A percentile compares a stretch with the other conserved stretches of the same genome.
Evolutionary conservation across 2,113 vertebrate species (phyloP).

Genomic region (Oreamnos americanus): DNA sequence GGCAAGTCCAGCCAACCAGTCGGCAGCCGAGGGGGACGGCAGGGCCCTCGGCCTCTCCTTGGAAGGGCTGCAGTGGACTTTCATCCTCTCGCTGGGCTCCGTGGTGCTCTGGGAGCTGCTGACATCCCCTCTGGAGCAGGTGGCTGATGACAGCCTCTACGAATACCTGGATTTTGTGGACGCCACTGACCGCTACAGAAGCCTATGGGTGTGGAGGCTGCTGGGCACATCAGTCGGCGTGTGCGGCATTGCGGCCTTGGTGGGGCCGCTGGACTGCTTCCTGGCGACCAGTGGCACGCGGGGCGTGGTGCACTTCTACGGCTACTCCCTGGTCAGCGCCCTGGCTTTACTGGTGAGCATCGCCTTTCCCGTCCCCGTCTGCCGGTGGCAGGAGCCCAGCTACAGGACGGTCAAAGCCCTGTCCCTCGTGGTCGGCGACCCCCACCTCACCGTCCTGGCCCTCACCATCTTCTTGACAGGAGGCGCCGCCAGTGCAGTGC

Average conservation of each 20-base stretch:
- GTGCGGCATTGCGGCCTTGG: slow-evolving; percentile 78
- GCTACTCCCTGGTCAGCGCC: slow-evolving; percentile 73
- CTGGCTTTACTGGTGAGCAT: slow-evolving; percentile 73
- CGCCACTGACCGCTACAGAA: slow-evolving; percentile 82
- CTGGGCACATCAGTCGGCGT: slow-evolving; percentile 82
- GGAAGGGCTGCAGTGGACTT: slow-evolving; percentile 80
- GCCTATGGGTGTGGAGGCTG: slow-evolving; percentile 81
- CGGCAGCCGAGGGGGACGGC: not conserved
- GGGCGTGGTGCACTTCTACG: slow-evolving; percentile 84
- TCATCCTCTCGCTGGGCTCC: slow-evolving; percentile 81
- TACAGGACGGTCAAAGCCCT: slow-evolving; percentile 81
- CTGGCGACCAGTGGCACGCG: slow-evolving; percentile 12
- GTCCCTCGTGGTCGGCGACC: slow-evolving; percentile 79
- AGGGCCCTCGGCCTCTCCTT: slow-evolving; percentile 29
- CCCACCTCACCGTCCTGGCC: slow-evolving; percentile 80
- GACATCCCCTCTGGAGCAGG: slow-evolving; percentile 82
- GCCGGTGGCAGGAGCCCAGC: slow-evolving; percentile 66
- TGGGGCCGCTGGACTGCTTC: slow-evolving; percentile 82
- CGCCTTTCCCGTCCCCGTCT: slow-evolving; percentile 81
- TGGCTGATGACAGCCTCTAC: slow-evolving; percentile 86
- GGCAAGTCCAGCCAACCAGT: not conserved
- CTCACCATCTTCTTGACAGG: slow-evolving; percentile 83
- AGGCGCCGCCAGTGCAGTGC: slow-evolving; percentile 62
- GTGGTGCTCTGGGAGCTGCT: slow-evolving; percentile 84
- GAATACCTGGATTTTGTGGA: slow-evolving; percentile 92